Evolutionary conservation across 2,888 invertebrate species (phyloP).

Genomic region (Clanis bilineata): DNA sequence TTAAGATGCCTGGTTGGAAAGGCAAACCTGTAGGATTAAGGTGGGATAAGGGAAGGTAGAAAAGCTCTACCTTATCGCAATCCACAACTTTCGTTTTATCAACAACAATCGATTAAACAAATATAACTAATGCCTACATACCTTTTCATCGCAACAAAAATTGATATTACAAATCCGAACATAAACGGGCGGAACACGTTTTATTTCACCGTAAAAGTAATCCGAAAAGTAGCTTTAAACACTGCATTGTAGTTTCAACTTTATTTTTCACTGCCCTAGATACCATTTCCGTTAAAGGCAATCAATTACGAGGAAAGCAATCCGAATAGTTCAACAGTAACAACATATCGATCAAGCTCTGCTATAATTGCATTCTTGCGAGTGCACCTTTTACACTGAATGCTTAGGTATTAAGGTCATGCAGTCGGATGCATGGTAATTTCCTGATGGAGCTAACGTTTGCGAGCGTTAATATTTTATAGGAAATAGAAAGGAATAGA

Average conservation of each 20-base stretch:
- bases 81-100: no score
- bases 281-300: not conserved
- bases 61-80: no score
- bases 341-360: conserved; percentile 18
- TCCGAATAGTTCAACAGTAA: conserved; percentile 13
- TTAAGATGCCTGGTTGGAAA: no score
- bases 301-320: not conserved
- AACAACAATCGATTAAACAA: not conserved
- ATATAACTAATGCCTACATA: not conserved
- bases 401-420: not conserved
- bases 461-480: not conserved
- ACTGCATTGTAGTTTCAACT: not conserved
- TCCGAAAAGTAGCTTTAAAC: not conserved
- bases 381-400: conserved; percentile 14
- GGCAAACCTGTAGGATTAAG: no score
- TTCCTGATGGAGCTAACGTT: not conserved
- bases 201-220: not conserved
- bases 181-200: conserved; percentile 3
- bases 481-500: not conserved
- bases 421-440: not conserved
- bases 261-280: not conserved
- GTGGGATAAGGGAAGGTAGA: no score
- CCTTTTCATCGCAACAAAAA: not conserved
- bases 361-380: conserved; percentile 19
- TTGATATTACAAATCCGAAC: not conserved